phyloP scores from a whole-genome alignment of 2,113 vertebrate genomes.

The Anguilla japonica region DNA sequence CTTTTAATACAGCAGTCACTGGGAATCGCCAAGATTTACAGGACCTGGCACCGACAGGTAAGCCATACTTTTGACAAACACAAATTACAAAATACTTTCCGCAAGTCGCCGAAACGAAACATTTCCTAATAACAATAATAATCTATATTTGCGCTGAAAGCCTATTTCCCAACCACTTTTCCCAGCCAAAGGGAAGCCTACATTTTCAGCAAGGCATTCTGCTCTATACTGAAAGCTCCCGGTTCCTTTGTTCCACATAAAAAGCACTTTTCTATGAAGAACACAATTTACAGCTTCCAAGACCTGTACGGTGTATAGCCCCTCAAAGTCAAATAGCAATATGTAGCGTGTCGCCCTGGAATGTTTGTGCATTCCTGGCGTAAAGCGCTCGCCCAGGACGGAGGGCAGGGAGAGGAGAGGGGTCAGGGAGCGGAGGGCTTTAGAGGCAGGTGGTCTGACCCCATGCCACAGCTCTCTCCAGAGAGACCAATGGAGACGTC shows the following conservation, averaged over 20 bases:
- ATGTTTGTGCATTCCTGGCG: constrained; percentile 63
- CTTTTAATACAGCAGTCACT: constrained; percentile 17
- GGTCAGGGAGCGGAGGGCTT: neutral
- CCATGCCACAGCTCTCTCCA: neutral
- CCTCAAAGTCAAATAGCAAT: constrained; percentile 27
- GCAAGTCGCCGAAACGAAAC: neutral
- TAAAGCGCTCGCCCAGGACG: constrained; percentile 22
- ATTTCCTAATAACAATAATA: no score
- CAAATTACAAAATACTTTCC: neutral
- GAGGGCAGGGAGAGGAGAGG: constrained; percentile 9
- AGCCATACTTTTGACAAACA: neutral
- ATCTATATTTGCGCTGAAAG: neutral
- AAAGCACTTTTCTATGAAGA: neutral
- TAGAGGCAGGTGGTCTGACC: neutral
- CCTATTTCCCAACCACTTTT: neutral
- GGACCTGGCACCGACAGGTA: neutral
- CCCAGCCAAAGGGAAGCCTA: neutral
- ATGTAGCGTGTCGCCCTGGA: constrained; percentile 49
- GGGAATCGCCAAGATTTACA: neutral
- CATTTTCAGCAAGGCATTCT: neutral
- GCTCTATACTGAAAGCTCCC: neutral
- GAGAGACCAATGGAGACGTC: constrained; percentile 5
- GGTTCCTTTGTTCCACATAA: neutral
- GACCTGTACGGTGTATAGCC: no score
- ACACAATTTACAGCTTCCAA: neutral